phyloP scores from a whole-genome alignment of 2,113 vertebrate species.

The Corythornis vintsioides region DNA sequence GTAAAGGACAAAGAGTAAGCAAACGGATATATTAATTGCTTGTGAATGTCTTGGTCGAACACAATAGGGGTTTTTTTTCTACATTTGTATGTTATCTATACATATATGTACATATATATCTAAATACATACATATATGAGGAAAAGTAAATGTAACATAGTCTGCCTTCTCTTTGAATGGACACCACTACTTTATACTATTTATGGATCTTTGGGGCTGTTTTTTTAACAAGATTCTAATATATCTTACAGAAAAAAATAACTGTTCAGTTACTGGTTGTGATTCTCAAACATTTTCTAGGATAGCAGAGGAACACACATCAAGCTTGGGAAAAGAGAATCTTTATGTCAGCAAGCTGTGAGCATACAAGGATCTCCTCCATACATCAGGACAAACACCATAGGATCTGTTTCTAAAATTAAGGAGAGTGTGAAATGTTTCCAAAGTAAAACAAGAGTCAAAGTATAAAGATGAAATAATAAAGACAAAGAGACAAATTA shows the following conservation, averaged over 20 bases:
- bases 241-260: neutral
- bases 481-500: neutral
- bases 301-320: neutral
- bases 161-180: neutral
- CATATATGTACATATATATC: neutral
- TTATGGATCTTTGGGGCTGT: fast-evolving
- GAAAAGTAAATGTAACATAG: neutral
- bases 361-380: neutral
- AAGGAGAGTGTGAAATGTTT: neutral
- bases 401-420: neutral
- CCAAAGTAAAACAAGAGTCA: neutral
- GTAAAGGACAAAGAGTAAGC: slow-evolving; percentile 27
- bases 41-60: neutral
- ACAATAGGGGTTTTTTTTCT: neutral
- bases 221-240: neutral
- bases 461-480: neutral
- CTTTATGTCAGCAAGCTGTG: neutral
- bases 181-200: neutral
- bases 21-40: neutral
- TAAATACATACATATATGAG: neutral
- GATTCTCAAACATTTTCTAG: neutral
- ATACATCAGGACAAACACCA: neutral
- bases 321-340: neutral
- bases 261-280: neutral
- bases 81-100: neutral